Evolutionary conservation across 2,113 vertebrate genomes (phyloP), one percentile per base, ranked within the genome.

Genomic region (Scalopus aquaticus): DNA sequence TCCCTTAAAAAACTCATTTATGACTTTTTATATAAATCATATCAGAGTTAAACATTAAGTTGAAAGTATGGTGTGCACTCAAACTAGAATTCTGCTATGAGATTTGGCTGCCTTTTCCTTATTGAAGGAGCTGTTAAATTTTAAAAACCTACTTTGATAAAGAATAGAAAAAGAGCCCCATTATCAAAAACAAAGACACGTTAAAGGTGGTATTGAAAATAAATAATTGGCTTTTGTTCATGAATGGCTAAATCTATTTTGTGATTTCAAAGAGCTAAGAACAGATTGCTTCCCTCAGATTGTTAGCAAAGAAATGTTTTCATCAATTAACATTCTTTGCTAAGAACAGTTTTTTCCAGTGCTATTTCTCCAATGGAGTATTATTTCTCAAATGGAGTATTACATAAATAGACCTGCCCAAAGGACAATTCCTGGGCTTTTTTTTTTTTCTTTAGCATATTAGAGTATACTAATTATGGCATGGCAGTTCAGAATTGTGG

Each of bases 281-380:
- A 90, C 64, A 92, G 67, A 94, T 35, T 91, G 91, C 60, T 81
- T 96, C 79, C 58, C 35, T 95, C 20, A 86, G 37, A 97, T 28
- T 67, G 49, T 85, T 95, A 93, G 90, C 69, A 92, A 93, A 95
- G 77, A 97, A 96, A 95, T 87, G 81, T 85, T 96, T 95, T 96
- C 73, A 74, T 95, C 81, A 97, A 96, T 96, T 97, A 97, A 88
- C 79, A 93, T 94, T 90, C 67, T 95, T 92, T 96, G 19, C 81
- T 86, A 92, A 93, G 95, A 94, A 97, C 44, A 86, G 73, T 82
- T 96, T 85, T 84, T 94, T 80, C 12, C 77, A 85, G 72, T 28
- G 32, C 42, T 93, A 62, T 82, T 96, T 94, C 76, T 93, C 92
- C 8, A 49, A 49, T 49, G 46, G 12, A 85, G 72, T 32, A 26